Evolutionary conservation across 2,113 vertebrate species (phyloP).

Genomic region (Cisticola juncidis): DNA sequence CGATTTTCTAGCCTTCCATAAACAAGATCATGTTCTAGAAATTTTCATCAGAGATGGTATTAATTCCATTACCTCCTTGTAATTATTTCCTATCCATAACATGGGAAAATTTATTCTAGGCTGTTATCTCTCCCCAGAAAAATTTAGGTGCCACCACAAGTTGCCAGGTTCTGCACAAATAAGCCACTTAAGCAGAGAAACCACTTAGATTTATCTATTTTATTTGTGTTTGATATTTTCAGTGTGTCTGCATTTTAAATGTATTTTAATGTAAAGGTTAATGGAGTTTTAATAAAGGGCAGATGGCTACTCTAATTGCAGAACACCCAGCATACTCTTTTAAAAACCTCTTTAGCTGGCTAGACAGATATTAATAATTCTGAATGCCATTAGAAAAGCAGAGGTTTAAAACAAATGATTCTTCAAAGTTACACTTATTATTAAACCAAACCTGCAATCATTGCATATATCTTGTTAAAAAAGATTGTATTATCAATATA

Average conservation of each 20-base stretch:
- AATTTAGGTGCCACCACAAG: neutral
- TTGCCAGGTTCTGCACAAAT: neutral
- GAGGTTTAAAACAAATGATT: conserved; percentile 64
- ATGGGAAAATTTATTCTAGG: neutral
- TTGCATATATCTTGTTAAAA: conserved; percentile 68
- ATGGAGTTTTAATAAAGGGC: conserved; percentile 72
- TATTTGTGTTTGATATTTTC: conserved; percentile 70
- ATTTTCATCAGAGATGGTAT: neutral
- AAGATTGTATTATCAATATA: conserved; percentile 75
- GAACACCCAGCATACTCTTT: conserved; percentile 70
- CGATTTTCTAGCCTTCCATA: neutral
- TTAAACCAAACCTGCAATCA: conserved; percentile 73
- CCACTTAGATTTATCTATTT: conserved; percentile 31
- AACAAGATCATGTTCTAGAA: neutral
- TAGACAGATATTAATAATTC: conserved; percentile 74
- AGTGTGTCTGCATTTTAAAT: conserved; percentile 64
- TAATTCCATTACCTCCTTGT: neutral
- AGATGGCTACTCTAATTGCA: conserved; percentile 60
- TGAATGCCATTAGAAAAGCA: conserved; percentile 69
- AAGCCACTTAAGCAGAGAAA: conserved; percentile 1
- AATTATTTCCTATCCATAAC: neutral
- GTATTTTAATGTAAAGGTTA: conserved; percentile 74
- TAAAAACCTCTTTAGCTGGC: conserved; percentile 78
- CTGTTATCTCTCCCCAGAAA: neutral
- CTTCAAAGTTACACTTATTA: conserved; percentile 73